phyloP scores from a whole-genome alignment of 1,140 invertebrate species.

The Calosoma granatense region DNA sequence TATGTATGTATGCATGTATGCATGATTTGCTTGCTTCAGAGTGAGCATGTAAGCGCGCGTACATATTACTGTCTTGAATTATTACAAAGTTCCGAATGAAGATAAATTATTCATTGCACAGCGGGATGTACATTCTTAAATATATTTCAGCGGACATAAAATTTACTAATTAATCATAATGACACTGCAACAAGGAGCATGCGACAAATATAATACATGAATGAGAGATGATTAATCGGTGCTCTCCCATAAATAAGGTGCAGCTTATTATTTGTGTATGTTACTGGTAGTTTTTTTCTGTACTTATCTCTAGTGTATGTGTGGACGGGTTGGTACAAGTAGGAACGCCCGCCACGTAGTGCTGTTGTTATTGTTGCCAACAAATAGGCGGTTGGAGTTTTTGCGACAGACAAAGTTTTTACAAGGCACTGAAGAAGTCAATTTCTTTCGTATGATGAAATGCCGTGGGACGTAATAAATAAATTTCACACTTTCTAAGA shows the following conservation, averaged over 20 bases:
- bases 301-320: neutral
- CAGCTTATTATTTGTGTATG: neutral
- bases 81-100: neutral
- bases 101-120: neutral
- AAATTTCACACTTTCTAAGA: too few species aligned
- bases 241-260: neutral
- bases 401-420: neutral
- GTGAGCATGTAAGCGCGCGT: too few species aligned
- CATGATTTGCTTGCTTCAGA: too few species aligned
- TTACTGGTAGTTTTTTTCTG: neutral
- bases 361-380: too few species aligned
- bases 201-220: neutral
- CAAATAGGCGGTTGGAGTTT: neutral
- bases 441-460: too few species aligned
- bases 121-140: neutral
- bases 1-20: too few species aligned
- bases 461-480: too few species aligned
- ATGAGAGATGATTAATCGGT: neutral
- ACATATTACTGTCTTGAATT: neutral
- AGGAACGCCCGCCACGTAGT: too few species aligned
- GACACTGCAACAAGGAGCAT: neutral
- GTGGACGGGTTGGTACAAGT: neutral
- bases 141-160: neutral
- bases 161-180: neutral
- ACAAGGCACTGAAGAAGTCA: too few species aligned